Percentiles rank a stretch among this genome's conserved stretches.
Evolutionary conservation across 2,888 invertebrate genomes (phyloP).

Genomic region (Deroplatys truncata): DNA sequence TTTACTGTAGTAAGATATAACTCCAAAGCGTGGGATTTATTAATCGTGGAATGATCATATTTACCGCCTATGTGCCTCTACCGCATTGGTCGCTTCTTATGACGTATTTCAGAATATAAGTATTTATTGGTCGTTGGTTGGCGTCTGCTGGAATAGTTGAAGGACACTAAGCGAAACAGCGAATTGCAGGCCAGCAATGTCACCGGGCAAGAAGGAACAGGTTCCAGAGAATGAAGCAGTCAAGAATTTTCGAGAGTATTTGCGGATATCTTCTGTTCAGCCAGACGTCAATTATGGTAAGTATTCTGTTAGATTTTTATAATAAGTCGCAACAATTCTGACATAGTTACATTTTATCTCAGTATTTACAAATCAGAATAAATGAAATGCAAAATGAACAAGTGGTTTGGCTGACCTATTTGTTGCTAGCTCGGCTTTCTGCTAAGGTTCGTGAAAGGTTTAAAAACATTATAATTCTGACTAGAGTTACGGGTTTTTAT

Average conservation of each 20-base stretch:
- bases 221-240: slow-evolving; percentile 39
- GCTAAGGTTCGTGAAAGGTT: not conserved
- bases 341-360: not conserved
- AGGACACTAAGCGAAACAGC: not conserved
- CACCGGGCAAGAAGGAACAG: slow-evolving; percentile 3
- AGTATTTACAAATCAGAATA: not conserved
- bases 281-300: slow-evolving; percentile 52
- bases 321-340: not conserved
- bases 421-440: not conserved
- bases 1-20: no score
- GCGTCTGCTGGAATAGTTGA: slow-evolving; percentile 5
- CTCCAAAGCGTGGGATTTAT: no score
- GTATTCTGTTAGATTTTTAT: not conserved
- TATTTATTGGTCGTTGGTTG: not conserved
- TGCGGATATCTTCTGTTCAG: slow-evolving; percentile 51
- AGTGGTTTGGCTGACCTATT: not conserved
- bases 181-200: slow-evolving; percentile 17
- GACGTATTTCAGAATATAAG: not conserved
- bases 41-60: not conserved
- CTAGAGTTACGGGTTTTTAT: not conserved
- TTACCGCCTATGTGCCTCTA: not conserved
- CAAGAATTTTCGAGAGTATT: slow-evolving; percentile 49
- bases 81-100: not conserved
- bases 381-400: not conserved
- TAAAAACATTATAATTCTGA: not conserved